Evolutionary conservation across 2,113 vertebrate genomes (phyloP), one percentile per base, ranked within the genome.

Genomic region (Rhinoderma darwinii): DNA sequence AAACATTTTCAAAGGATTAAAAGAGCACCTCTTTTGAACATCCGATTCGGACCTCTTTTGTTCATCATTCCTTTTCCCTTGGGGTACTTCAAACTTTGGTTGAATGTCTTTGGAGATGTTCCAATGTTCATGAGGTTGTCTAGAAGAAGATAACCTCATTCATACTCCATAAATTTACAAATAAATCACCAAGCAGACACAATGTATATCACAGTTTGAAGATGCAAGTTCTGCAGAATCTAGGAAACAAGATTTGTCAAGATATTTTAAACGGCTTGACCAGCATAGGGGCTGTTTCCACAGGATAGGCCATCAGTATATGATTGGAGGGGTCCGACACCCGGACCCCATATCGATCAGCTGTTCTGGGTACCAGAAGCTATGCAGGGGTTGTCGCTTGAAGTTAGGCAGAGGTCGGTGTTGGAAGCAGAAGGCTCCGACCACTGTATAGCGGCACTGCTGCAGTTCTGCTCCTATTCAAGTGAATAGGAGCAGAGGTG

Each of bases 61-160:
- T 20, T 82, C 56, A 44, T n/a, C 22, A 63, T 30, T 43, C 25
- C 35, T 59, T 39, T 44, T 41, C 17, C 79, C 39, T 11, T 66
- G 56, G n/a, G 56, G 30, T 9, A 41, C 2, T 0, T 82, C 39
- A 61, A 39, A n/a, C 39, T 61, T 61, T 82, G 79, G 7, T 27
- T 43, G 56, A n/a, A 82, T 61, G 39, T 82, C 56, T 66, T 66
- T 63, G 56, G 79, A 44, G n/a, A 44, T 82, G 54, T 44, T 66
- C 79, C 79, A 63, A 3, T 82, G 37, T 30, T 82, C 79, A 20
- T 82, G 39, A 66, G 56, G 79, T 39, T 61, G 37, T 43, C 79
- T 82, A 82, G 37, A 44, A 30, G 79, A 14, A 32, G 32, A 54
- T 78, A 32, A 78, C 76, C 15, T 51, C 30, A 72, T 39, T 41